A percentile compares a stretch with the other conserved stretches of the same genome.
These are phyloP conservation scores for Aurelia aurita complex sp. Pacific DNA, from an alignment of 30 jellyfish, hydroid and myxozoan species.

Conservation along the genomic window DNA sequence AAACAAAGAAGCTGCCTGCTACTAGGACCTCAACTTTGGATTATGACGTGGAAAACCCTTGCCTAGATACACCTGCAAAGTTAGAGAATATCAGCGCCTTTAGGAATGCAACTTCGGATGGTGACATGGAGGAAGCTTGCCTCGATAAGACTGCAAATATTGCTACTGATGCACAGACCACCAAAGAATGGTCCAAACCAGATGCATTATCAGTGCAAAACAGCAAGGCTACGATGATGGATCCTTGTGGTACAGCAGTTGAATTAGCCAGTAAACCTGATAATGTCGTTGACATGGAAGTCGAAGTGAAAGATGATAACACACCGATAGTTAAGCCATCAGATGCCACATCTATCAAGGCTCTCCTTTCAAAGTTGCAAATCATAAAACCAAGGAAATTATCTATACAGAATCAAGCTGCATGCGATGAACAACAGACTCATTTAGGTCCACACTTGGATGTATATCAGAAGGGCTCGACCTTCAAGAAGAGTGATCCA, in stretches of 20 bases:
- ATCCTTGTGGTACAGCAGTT: not conserved
- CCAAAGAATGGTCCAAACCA: not conserved
- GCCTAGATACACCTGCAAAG: not conserved
- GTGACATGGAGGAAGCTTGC: not conserved
- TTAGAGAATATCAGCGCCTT: not conserved
- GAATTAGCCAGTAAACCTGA: not conserved
- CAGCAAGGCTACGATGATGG: not conserved
- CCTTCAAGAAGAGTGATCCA: constrained; percentile 48
- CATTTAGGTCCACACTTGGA: constrained; percentile 7
- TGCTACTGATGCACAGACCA: not conserved
- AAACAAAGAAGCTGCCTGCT: not conserved
- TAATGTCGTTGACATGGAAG: not conserved
- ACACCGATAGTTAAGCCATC: constrained; percentile 50
- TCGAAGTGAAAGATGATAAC: not conserved
- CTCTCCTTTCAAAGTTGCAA: constrained; percentile 48
- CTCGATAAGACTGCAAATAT: not conserved
- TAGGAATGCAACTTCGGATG: not conserved
- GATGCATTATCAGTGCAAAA: not conserved
- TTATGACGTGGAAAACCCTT: not conserved
- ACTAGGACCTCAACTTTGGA: not conserved
- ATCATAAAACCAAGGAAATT: constrained; percentile 9
- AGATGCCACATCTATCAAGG: constrained; percentile 46
- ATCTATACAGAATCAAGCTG: not conserved
- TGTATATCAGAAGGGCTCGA: constrained; percentile 17
- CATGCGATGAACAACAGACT: not conserved